Conservation (phyloP, 2,888 invertebrate genomes). For the Elaeidobius kamerunicus region DNA sequence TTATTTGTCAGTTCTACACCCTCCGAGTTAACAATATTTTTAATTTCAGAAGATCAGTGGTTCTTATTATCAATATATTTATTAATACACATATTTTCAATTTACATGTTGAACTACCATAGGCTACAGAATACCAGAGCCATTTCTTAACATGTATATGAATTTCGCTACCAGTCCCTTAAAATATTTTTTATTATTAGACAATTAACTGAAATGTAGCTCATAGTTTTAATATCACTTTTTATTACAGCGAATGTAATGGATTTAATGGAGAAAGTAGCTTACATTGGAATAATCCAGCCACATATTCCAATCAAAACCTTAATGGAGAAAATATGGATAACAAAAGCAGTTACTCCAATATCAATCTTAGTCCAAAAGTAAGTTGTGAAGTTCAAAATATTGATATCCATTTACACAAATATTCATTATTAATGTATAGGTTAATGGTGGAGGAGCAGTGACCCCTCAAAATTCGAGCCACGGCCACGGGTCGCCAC, state of each 20-base stretch:
- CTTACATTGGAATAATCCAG: slow-evolving; percentile 38
- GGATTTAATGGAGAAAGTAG: slow-evolving; percentile 41
- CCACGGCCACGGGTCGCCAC: slow-evolving; percentile 71
- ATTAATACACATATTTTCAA: no score
- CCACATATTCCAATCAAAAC: slow-evolving; percentile 39
- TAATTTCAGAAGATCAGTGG: no score
- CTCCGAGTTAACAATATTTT: no score
- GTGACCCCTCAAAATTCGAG: slow-evolving; percentile 49
- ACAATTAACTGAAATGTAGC: no score
- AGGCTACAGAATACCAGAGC: neutral
- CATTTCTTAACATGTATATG: slow-evolving; percentile 5
- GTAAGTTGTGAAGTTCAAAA: slow-evolving; percentile 34
- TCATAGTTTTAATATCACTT: no score
- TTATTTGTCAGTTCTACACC: no score
- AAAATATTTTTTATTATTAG: no score
- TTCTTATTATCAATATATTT: neutral
- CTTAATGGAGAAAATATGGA: slow-evolving; percentile 36
- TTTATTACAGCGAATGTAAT: slow-evolving; percentile 40
- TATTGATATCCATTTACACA: slow-evolving; percentile 1
- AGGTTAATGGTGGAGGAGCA: slow-evolving; percentile 48
- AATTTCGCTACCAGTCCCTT: no score
- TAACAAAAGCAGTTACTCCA: slow-evolving; percentile 43
- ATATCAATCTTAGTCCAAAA: slow-evolving; percentile 49
- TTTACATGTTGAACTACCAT: no score
- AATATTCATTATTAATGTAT: slow-evolving; percentile 33